Conservation (phyloP, 2,888 invertebrate species). For the Pyrrhia umbra region DNA sequence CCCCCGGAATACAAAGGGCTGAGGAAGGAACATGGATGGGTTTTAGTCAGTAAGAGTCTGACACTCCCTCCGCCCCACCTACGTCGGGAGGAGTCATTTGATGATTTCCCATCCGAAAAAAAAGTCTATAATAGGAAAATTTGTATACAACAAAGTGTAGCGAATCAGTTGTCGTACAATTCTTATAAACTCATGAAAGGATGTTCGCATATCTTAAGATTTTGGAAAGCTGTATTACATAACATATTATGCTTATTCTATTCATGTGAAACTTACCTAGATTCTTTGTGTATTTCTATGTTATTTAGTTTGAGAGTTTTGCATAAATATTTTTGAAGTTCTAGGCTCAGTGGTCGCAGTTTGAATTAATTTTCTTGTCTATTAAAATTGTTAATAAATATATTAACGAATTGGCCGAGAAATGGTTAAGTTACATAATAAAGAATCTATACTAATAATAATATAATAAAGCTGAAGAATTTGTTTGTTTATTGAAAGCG, state of each 20-base stretch:
- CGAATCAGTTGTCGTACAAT: constrained; percentile 37
- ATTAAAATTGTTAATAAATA: too few species aligned
- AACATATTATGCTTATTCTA: constrained; percentile 47
- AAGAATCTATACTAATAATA: too few species aligned
- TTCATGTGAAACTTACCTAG: constrained; percentile 39
- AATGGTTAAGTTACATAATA: too few species aligned
- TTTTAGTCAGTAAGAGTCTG: too few species aligned
- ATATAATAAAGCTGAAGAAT: not conserved
- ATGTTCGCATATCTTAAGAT: constrained; percentile 21
- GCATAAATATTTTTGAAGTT: too few species aligned
- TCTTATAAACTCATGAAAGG: constrained; percentile 48
- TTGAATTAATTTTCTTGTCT: too few species aligned
- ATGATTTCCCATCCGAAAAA: not conserved
- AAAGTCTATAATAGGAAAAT: too few species aligned
- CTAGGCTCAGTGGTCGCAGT: too few species aligned
- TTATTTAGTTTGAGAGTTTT: too few species aligned
- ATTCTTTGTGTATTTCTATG: constrained; percentile 15
- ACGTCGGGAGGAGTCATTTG: not conserved
- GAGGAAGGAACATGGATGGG: too few species aligned
- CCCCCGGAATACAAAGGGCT: too few species aligned
- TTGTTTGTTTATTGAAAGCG: not conserved
- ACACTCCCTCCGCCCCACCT: not conserved
- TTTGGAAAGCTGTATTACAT: constrained; percentile 56
- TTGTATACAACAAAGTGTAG: constrained; percentile 44
- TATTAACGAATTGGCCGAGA: too few species aligned